Percentiles rank a stretch among this genome's conserved stretches.
phyloP scores from a whole-genome alignment of 1,140 invertebrate genomes.

The Hyphantria cunea region DNA sequence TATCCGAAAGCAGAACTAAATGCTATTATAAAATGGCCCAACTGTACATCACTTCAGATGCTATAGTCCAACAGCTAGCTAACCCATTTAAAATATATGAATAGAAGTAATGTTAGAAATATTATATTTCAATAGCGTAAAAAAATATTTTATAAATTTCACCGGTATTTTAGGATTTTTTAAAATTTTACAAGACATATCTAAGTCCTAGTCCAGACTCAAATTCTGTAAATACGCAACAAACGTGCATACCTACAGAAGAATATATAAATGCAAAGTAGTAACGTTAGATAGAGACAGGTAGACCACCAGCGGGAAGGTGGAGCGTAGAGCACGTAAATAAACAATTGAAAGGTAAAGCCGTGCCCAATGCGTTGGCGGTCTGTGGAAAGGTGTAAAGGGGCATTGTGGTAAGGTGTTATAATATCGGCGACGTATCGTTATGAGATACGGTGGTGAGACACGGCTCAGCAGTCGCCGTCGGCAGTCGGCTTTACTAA shows the following conservation, averaged over 20 bases:
- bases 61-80: too few relatives aligned
- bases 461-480: slow-evolving; percentile 30
- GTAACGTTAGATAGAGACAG: slow-evolving; percentile 61
- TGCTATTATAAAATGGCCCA: too few relatives aligned
- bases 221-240: too few relatives aligned
- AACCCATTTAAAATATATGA: too few relatives aligned
- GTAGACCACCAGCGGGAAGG: slow-evolving; percentile 59
- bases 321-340: slow-evolving; percentile 53
- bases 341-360: slow-evolving; percentile 46
- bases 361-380: slow-evolving; percentile 9
- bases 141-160: too few relatives aligned
- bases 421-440: slow-evolving; percentile 19
- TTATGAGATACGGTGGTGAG: slow-evolving; percentile 36
- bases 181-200: too few relatives aligned
- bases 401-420: too few relatives aligned
- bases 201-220: too few relatives aligned
- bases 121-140: too few relatives aligned
- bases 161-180: too few relatives aligned
- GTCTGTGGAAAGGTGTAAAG: slow-evolving; percentile 1
- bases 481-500: slow-evolving; percentile 54
- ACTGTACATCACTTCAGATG: too few relatives aligned
- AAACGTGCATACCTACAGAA: neutral
- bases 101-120: too few relatives aligned
- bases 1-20: slow-evolving; percentile 59
- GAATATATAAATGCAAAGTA: slow-evolving; percentile 12